Base-by-base conservation (phyloP, 1,140 invertebrate species). In the Ceratosolen solmsi region DNA sequence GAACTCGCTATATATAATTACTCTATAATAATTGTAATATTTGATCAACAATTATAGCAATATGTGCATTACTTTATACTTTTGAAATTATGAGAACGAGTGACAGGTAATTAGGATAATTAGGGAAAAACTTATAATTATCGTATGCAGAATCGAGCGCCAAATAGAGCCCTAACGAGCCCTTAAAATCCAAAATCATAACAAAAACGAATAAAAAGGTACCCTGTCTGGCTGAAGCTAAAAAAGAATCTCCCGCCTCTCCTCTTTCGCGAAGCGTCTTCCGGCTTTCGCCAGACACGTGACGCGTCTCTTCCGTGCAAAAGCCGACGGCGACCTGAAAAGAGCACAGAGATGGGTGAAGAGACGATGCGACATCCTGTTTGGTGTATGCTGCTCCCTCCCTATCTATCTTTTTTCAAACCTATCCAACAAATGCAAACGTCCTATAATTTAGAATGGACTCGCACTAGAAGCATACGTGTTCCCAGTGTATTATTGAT, bases 251-350 rank as follows among this genome's bases (percentile, higher is more conserved):
- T 36, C 41, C 5, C 1, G 8, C 73, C 33, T 60, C 58, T 9
- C 49, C 36, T 70, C 63, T 82, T 81, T 72, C 80, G 72, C 80
- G 80, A 81, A 82, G 33, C 63, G 63, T 71, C 80, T 82, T 76
- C 73, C 80, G 80, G 72, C 79, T 73, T 60, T 56, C 25, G n/a
- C 27, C 60, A 38, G 75, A 76, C 30, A 33, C 65, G 22, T 27
- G 38, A 60, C 58, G 58, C 30, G 9, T 1, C 30, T 75, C 54
- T 36, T 2, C 20, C 51, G 73, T 58, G 54, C 51, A 58, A 60
- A 72, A 51, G 54, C 20, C 49, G 49, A 3, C 36, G 51, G 30
- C 36, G 2, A 60, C 36, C 22, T 22, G 49, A 49, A 80, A 73
- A 63, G 60, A 73, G 56, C 20, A 36, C 65, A 38, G 49, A 65